Percentiles rank a stretch among this genome's conserved stretches.
These are phyloP conservation scores for Cerceris rybyensis DNA, from an alignment of 2,888 invertebrate genomes.

Conservation along the genomic window DNA sequence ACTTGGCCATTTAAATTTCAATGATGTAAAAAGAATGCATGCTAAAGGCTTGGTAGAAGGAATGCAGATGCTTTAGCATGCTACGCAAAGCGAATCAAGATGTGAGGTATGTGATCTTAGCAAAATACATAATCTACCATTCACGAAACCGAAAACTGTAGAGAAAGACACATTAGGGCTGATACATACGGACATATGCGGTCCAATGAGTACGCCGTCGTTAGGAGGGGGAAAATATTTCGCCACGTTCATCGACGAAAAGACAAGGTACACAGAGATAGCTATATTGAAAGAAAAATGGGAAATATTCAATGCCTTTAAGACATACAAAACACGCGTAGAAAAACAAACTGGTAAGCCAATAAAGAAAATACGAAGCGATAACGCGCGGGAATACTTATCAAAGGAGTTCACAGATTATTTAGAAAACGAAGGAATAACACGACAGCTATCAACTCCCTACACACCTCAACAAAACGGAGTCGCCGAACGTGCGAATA, in stretches of 20 bases:
- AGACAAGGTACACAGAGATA: slow-evolving; percentile 9
- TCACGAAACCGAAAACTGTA: too few species aligned
- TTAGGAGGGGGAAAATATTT: slow-evolving; percentile 22
- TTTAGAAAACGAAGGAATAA: slow-evolving; percentile 6
- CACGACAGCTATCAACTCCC: neutral
- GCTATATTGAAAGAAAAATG: neutral
- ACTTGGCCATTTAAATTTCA: too few species aligned
- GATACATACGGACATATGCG: slow-evolving; percentile 17
- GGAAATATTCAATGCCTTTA: slow-evolving; percentile 8
- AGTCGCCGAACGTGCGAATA: slow-evolving; percentile 7
- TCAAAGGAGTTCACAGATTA: slow-evolving; percentile 8
- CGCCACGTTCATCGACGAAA: slow-evolving; percentile 13
- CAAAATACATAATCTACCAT: too few species aligned
- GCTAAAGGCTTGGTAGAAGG: too few species aligned
- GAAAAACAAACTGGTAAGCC: slow-evolving; percentile 9
- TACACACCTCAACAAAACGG: slow-evolving; percentile 18
- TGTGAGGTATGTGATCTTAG: too few species aligned
- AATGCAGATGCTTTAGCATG: too few species aligned
- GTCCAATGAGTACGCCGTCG: slow-evolving; percentile 6
- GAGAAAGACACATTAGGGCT: slow-evolving; percentile 1
- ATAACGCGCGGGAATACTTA: slow-evolving; percentile 15
- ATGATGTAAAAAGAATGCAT: too few species aligned
- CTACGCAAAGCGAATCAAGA: too few species aligned
- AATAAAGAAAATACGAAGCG: slow-evolving; percentile 9
- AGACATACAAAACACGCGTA: neutral